Base-by-base conservation (phyloP, 1,140 invertebrate genomes). In the Pantala flavescens region DNA sequence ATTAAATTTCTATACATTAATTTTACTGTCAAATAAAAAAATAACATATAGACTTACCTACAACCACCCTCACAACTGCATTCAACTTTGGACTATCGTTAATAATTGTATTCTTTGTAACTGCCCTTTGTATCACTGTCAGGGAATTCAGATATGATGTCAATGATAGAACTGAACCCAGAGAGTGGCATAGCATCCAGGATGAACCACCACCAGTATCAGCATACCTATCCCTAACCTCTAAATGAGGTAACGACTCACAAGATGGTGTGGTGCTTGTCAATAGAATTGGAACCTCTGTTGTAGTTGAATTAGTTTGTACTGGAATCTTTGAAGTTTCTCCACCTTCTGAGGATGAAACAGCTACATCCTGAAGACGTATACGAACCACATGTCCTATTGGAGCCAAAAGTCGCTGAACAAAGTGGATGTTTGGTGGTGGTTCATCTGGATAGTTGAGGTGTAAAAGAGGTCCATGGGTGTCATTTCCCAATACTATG, bases 161-260 rank as follows among this genome's bases (percentile, higher is more conserved):
- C 75, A 89, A 83, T 0, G 86, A 85, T 0, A 85, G 80, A 14
- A 78, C 81, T 43, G 80, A 76, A 21, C 82, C 78, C 12, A 81
- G 72, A 49, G 79, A 78, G 42, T 81, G 76, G 77, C 89, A 90
- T 1, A 91, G 82, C 7, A 84, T 84, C 88, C 88, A 90, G 55
- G 83, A 81, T 0, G 88, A 89, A 16, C 89, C 89, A 80, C 90
- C 90, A 73, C 82, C 82, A 63, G 16, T 5, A 75, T 89, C 88
- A 0, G 87, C 87, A 79, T 90, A 90, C 75, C 85, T 88, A 80
- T 91, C 89, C 74, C 83, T 84, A 16, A 88, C 84, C 82, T 88
- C 86, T n/a, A 89, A 83, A 75, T 83, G 23, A 72, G 71, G 79
- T 80, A 0, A 80, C 81, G 0, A 83, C 80, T 10, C 28, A 36